phyloP scores from a whole-genome alignment of 2,888 invertebrate species.

The Polydrusus cervinus region DNA sequence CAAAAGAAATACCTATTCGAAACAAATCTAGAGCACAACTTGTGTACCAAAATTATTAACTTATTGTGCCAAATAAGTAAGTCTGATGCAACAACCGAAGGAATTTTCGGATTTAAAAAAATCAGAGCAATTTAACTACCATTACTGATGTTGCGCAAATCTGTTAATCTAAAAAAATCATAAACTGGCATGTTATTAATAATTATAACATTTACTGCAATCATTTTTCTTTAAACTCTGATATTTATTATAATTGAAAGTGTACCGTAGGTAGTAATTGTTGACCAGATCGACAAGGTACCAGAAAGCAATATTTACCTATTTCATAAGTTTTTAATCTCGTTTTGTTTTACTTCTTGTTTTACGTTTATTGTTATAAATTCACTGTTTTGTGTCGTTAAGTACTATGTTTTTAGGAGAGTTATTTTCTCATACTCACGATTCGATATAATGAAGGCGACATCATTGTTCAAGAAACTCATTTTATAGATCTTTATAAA shows the following conservation, averaged over 20 bases:
- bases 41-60: constrained; percentile 22
- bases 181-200: constrained; percentile 32
- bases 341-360: constrained; percentile 14
- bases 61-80: constrained; percentile 10
- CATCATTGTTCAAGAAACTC: neutral
- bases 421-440: neutral
- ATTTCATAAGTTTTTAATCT: constrained; percentile 29
- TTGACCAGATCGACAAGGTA: constrained; percentile 27
- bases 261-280: constrained; percentile 36
- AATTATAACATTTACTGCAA: constrained; percentile 30
- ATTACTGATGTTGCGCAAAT: constrained; percentile 33
- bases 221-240: constrained; percentile 33
- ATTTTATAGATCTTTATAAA: neutral
- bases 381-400: neutral
- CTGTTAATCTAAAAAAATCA: constrained; percentile 10
- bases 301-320: constrained; percentile 16
- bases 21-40: constrained; percentile 2
- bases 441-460: neutral
- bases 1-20: neutral
- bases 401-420: neutral
- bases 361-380: constrained; percentile 8
- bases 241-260: constrained; percentile 38
- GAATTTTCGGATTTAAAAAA: constrained; percentile 33
- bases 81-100: constrained; percentile 17
- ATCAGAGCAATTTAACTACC: constrained; percentile 26